Conservation (phyloP, 2,113 vertebrate genomes). For the Saimiri boliviensis region DNA sequence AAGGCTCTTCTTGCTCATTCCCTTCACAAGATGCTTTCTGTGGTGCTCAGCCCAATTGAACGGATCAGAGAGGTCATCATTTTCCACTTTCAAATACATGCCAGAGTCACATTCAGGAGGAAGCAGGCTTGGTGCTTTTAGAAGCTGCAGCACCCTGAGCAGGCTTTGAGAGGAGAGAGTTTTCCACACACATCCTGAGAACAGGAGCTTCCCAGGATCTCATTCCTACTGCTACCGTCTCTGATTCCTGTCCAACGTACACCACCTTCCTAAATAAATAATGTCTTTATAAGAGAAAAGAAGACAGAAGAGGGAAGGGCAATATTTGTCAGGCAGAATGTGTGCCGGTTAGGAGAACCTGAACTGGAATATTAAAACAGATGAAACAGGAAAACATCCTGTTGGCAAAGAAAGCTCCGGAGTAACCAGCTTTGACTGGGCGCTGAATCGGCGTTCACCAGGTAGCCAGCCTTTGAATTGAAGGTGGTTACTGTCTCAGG, state of each 20-base stretch:
- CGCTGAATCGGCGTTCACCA: conserved; percentile 43
- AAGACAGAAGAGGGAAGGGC: not conserved
- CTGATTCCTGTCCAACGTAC: conserved; percentile 23
- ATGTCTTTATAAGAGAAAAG: conserved; percentile 72
- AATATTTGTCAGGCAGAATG: conserved; percentile 77
- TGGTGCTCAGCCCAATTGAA: not conserved
- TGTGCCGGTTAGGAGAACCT: conserved; percentile 68
- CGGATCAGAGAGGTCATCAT: conserved; percentile 59
- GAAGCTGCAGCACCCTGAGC: not conserved
- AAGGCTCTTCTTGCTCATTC: conserved; percentile 40
- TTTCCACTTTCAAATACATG: conserved; percentile 59
- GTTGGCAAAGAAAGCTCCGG: conserved; percentile 65
- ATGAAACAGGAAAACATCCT: conserved; percentile 72
- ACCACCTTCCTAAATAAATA: conserved; percentile 77
- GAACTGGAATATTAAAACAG: conserved; percentile 71
- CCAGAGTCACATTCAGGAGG: conserved; percentile 9
- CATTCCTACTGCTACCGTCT: not conserved
- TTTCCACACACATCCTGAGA: conserved; percentile 33
- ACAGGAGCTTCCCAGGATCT: not conserved
- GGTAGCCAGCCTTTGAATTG: conserved; percentile 54
- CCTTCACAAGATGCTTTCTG: not conserved
- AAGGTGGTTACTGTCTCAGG: conserved; percentile 68
- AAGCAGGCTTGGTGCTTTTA: conserved; percentile 11
- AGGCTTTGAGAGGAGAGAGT: not conserved
- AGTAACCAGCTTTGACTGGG: conserved; percentile 58